These are phyloP conservation scores for Phyllotis vaccarum DNA, from an alignment of 2,797 vertebrate species.

Conservation along the genomic window DNA sequence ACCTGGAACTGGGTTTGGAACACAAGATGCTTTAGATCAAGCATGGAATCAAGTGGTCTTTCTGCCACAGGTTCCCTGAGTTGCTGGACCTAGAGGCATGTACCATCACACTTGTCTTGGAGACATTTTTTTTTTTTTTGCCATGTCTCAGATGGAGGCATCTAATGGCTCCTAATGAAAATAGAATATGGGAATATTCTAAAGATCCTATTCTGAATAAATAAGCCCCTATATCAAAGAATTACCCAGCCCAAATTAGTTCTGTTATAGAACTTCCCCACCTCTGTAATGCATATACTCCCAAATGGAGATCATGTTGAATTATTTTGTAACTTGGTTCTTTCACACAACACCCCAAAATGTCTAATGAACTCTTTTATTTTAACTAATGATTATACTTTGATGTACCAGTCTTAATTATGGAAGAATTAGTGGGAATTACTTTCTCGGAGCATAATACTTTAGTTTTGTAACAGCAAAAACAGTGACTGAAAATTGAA, in stretches of 20 bases:
- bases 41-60: neutral
- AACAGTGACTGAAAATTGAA: neutral
- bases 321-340: neutral
- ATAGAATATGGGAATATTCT: neutral
- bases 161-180: neutral
- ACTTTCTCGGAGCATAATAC: constrained; percentile 35
- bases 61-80: neutral
- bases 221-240: neutral
- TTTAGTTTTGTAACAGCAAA: neutral
- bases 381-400: constrained; percentile 32
- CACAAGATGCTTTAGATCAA: neutral
- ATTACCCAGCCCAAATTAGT: neutral
- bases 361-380: neutral
- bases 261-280: neutral
- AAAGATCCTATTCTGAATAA: neutral
- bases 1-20: neutral
- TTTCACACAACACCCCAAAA: constrained; percentile 12
- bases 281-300: neutral
- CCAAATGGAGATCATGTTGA: neutral
- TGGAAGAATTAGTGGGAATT: neutral
- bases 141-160: neutral
- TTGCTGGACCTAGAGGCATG: too few relatives aligned
- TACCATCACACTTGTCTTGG: neutral
- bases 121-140: neutral
- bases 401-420: neutral